Evolutionary conservation across 2,113 vertebrate species (phyloP), one percentile per base, ranked within the genome.

Genomic region (Gorsachius goisagi): DNA sequence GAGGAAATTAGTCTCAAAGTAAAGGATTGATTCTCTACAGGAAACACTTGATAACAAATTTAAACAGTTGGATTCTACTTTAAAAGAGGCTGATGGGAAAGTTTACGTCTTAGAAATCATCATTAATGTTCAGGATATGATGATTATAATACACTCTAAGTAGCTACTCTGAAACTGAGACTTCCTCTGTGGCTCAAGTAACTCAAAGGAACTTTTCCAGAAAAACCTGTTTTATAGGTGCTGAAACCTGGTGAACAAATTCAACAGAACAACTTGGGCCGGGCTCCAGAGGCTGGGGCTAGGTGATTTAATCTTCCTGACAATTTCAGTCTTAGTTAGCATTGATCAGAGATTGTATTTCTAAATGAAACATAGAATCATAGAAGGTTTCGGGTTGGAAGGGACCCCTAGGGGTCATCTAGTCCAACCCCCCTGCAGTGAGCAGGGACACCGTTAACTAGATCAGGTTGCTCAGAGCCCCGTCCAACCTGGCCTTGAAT

Each of bases 21-120:
- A 89, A 89, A 91, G 72, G 50, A 52, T 74, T 79, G 79, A 77
- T 77, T 92, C 85, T 69, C 91, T 68, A n/a, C 64, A 95, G 87
- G 86, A 96, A 94, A 91, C 64, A 75, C 89, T 93, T 93, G 83
- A 62, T 87, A 94, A 78, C 58, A 92, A 75, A 86, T 90, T 64
- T 85, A 78, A 95, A 81, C 82, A 66, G 64, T 60, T 95, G 67
- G 47, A 64, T 76, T 94, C 71, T 95, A 16, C 68, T 93, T 60
- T 92, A 60, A 47, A 89, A 88, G 82, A 68, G 33, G 22, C 44
- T 90, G 58, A 90, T 76, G 33, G 62, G 79, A 68, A 95, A 93
- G 27, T 72, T 80, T 47, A 68, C 83, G 55, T 89, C 66, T 41
- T 79, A 85, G 60, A 96, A 98, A 91, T 96, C 50, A 79, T 62